These are phyloP conservation scores for Struthio camelus DNA, from an alignment of 2,113 vertebrate species.

Conservation along the genomic window DNA sequence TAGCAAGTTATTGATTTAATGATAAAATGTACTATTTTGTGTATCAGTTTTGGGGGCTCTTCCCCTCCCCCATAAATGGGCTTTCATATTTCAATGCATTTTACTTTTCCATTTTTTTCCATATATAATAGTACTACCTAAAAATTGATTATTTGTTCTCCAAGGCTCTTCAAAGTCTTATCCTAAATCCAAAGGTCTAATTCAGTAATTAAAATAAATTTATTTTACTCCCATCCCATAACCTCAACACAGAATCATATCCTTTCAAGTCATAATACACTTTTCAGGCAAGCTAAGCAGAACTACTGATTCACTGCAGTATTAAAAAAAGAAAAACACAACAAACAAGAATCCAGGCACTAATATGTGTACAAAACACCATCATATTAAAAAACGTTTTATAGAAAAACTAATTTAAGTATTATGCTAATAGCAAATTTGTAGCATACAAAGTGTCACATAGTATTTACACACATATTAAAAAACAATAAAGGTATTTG, in stretches of 20 bases:
- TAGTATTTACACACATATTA: background rate
- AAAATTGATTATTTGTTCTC: background rate
- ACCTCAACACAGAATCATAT: background rate
- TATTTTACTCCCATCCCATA: background rate
- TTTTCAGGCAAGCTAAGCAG: background rate
- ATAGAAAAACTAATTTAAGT: background rate
- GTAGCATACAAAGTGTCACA: background rate
- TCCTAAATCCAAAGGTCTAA: background rate
- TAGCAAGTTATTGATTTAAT: background rate
- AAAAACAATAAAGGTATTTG: background rate
- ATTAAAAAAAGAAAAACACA: background rate
- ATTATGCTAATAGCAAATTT: background rate
- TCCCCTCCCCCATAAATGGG: background rate
- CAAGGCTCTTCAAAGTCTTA: background rate
- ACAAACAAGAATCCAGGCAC: background rate
- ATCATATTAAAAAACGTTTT: background rate
- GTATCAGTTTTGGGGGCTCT: background rate
- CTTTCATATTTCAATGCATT: background rate
- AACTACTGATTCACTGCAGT: background rate
- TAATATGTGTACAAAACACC: background rate
- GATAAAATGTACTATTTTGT: background rate
- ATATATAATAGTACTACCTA: background rate
- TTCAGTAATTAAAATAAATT: background rate
- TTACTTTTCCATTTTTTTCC: background rate
- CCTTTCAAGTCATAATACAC: background rate